These are phyloP conservation scores for Antigone vipio DNA, from an alignment of 2,113 vertebrate genomes.

Conservation along the genomic window DNA sequence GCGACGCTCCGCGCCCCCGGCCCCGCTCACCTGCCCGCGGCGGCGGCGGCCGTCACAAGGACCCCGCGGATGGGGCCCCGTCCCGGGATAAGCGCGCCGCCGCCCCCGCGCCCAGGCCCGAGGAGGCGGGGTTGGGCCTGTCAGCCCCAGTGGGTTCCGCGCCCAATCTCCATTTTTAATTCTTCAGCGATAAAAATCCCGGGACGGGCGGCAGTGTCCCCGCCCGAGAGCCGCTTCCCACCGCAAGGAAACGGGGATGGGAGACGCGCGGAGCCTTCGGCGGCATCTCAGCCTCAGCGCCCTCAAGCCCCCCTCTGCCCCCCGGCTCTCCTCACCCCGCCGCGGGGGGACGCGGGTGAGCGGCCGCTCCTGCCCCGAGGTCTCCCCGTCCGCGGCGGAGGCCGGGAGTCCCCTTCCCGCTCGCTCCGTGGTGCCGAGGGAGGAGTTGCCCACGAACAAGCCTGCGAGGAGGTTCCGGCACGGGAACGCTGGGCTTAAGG, in stretches of 20 bases:
- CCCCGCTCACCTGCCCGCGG: not conserved
- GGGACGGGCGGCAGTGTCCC: too few species aligned
- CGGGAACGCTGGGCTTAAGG: fast-evolving
- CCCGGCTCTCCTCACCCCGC: not conserved
- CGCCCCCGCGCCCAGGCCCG: not conserved
- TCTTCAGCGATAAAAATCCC: not conserved
- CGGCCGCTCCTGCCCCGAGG: too few species aligned
- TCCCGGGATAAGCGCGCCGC: not conserved
- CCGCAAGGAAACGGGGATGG: not conserved
- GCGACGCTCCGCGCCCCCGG: too few species aligned
- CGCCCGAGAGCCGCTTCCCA: not conserved
- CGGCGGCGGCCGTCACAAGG: not conserved
- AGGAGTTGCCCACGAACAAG: too few species aligned
- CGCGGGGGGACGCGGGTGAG: too few species aligned
- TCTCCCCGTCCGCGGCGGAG: not conserved
- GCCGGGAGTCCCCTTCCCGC: not conserved
- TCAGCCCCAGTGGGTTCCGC: not conserved
- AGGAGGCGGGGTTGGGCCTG: not conserved
- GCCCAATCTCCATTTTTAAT: not conserved
- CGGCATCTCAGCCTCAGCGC: not conserved
- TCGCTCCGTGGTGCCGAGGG: not conserved
- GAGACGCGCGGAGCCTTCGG: too few species aligned
- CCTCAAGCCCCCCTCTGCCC: not conserved
- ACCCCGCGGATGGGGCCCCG: fast-evolving
- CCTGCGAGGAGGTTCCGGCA: not conserved